Percentiles rank a stretch among this genome's conserved stretches.
phyloP scores from a whole-genome alignment of 2,888 invertebrate genomes.

The Exocentrus adspersus region DNA sequence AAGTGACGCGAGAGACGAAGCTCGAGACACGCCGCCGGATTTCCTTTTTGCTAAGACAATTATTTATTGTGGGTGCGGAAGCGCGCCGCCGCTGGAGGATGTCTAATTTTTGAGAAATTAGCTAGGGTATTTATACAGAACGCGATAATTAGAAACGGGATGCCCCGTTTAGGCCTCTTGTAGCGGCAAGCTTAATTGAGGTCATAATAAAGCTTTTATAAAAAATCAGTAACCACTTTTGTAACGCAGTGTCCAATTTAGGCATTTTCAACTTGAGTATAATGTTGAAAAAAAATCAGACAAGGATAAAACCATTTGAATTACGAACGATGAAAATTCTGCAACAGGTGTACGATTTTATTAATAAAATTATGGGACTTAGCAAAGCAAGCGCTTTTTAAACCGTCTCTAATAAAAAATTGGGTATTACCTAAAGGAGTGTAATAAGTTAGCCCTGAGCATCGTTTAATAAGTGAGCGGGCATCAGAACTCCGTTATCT shows the following conservation, averaged over 20 bases:
- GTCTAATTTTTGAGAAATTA: background rate
- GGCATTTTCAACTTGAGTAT: no score
- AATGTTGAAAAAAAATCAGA: no score
- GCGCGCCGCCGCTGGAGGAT: background rate
- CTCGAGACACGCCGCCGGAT: constrained; percentile 29
- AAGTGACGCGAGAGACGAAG: constrained; percentile 36
- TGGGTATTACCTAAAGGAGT: constrained; percentile 28
- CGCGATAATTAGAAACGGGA: background rate
- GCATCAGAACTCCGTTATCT: constrained; percentile 49
- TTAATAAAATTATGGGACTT: no score
- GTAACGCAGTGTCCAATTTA: no score
- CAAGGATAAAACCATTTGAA: no score
- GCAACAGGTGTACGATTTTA: no score
- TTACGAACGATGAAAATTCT: no score
- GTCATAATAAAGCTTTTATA: no score
- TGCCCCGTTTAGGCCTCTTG: no score
- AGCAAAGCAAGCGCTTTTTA: background rate
- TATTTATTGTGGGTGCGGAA: constrained; percentile 32
- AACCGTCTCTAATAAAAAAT: constrained; percentile 14
- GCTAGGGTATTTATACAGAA: background rate
- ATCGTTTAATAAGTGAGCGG: constrained; percentile 39
- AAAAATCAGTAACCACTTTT: no score
- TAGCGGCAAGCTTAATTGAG: no score
- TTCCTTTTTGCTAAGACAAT: constrained; percentile 27
- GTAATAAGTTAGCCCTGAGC: constrained; percentile 27